Base-by-base conservation (phyloP, 64 coral and sea anemone genomes). In the Montipora efflorescens region DNA sequence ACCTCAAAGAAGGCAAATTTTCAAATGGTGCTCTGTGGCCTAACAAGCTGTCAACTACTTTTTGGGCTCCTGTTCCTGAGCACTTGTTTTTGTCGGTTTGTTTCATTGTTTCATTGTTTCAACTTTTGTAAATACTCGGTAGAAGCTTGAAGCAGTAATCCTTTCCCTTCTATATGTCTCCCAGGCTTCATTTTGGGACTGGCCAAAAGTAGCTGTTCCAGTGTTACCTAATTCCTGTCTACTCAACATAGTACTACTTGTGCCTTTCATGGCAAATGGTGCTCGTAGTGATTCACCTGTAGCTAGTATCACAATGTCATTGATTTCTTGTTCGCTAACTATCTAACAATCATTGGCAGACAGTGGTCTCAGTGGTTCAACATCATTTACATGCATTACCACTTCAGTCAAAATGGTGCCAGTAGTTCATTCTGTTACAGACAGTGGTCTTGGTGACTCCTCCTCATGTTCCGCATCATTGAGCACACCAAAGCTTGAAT, bases 101-200 rank as follows among this genome's bases (percentile, higher is more conserved):
- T 36, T 36, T 1, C 15, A 4, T 3, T 23, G 53, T 57, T 94
- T 82, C 19, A 94, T 48, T n/a, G 87, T 95, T 78, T 91, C 74
- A 79, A 90, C 94, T 86, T 87, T 90, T 5, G 89, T 95, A 51
- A 74, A 90, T 8, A 95, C 88, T 73, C 46, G 68, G 49, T 87
- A 87, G 59, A 95, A 95, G 25, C 91, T 95, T 15, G 94, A 95
- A 0, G 94, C 88, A 47, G 94, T 95, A 5, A 95, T 87, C 22
- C 82, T 78, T 48, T 88, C 88, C 49, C 80, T 87, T 80, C 88
- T 15, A 15, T 79, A 25, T 21, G 19, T 7, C 14, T 74, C n/a
- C 94, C 89, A 91, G 8, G 20, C 19, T 2, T 48, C 50, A 83
- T 85, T 95, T 12, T 81, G 10, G 15, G 91, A 79, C 15, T 93